Evolutionary conservation across 1,140 invertebrate genomes (phyloP).

Genomic region (Ctenoplectra terminalis): DNA sequence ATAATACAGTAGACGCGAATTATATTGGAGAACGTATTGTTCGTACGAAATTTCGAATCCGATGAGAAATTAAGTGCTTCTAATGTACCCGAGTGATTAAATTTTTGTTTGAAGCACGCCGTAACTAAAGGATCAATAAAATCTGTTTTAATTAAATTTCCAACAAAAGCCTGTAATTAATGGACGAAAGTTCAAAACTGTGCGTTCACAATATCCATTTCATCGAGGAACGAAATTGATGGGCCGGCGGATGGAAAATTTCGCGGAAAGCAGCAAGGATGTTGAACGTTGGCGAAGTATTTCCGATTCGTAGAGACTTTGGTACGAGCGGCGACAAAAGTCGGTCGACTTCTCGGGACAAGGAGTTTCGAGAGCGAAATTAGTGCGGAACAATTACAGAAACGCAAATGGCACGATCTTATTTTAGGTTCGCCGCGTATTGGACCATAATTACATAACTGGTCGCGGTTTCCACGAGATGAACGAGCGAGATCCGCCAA

Average conservation of each 20-base stretch:
- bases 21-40: neutral
- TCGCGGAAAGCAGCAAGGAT: neutral
- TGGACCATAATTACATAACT: slow-evolving; percentile 38
- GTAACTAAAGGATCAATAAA: neutral
- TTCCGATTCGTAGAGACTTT: neutral
- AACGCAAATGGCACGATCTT: slow-evolving; percentile 9
- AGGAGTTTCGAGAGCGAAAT: slow-evolving; percentile 16
- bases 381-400: slow-evolving; percentile 31
- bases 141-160: neutral
- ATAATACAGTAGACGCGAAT: neutral
- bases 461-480: neutral
- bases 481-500: slow-evolving; percentile 14
- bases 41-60: neutral
- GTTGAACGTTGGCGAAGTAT: slow-evolving; percentile 1
- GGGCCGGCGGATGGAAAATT: neutral
- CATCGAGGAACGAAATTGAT: neutral
- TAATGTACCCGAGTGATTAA: no score
- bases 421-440: slow-evolving; percentile 38
- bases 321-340: neutral
- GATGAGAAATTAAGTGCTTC: no score
- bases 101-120: no score
- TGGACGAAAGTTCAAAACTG: neutral
- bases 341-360: neutral
- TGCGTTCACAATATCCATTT: neutral
- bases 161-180: neutral